Evolutionary conservation across 2,797 vertebrate species (phyloP).

Genomic region (Diplodus puntazzo): DNA sequence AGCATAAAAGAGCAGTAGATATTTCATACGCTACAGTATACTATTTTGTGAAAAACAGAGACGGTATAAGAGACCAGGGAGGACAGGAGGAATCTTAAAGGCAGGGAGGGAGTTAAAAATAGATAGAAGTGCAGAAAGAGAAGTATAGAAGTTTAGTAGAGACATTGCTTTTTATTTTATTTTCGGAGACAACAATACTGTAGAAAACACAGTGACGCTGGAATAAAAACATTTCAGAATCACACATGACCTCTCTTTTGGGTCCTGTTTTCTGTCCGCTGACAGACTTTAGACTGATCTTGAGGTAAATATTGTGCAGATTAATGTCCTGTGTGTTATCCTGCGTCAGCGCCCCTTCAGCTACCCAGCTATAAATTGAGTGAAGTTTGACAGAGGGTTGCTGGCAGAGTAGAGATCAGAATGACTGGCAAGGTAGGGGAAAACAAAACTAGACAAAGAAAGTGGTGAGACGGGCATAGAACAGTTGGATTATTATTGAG

Average conservation of each 20-base stretch:
- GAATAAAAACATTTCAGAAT: not conserved
- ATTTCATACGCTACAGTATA: constrained; percentile 37
- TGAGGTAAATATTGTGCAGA: constrained; percentile 40
- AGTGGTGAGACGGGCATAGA: not conserved
- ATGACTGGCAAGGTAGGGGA: not conserved
- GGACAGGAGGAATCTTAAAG: constrained; percentile 10
- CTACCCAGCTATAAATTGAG: constrained; percentile 37
- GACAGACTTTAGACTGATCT: constrained; percentile 35
- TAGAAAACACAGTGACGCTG: not conserved
- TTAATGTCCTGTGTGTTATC: constrained; percentile 51
- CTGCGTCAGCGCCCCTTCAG: constrained; percentile 23
- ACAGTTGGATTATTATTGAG: not conserved
- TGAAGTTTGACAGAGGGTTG: not conserved
- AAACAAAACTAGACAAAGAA: not conserved
- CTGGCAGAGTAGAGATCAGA: not conserved
- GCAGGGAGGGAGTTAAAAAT: not conserved
- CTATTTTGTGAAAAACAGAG: constrained; percentile 46
- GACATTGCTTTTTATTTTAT: too few species aligned
- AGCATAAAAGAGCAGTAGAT: constrained; percentile 42
- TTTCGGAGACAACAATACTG: not conserved
- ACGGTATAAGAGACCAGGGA: constrained; percentile 6
- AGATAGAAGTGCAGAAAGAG: not conserved
- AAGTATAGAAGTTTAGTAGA: not conserved
- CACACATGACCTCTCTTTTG: not conserved
- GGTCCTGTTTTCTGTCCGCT: constrained; percentile 14